Conservation (phyloP, 1,140 invertebrate species). For the Asbolus verrucosus region DNA sequence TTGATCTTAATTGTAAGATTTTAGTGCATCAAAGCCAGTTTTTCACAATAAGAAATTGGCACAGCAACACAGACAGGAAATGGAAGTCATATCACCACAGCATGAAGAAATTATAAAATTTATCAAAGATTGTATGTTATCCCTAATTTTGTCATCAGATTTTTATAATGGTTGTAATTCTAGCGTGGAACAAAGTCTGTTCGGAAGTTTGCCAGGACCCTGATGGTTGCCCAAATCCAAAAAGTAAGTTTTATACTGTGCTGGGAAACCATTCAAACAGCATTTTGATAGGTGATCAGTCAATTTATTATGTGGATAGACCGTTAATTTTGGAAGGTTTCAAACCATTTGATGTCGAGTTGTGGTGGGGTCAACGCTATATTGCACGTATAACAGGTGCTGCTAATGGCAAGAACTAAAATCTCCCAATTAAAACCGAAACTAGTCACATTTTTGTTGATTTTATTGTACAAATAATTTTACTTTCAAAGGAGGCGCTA, state of each 20-base stretch:
- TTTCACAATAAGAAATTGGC: conserved; percentile 64
- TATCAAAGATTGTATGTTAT: conserved; percentile 61
- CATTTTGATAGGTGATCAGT: conserved; percentile 49
- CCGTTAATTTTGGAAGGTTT: conserved; percentile 79
- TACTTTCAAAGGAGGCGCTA: no score
- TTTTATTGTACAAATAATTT: conserved; percentile 19
- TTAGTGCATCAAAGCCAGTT: conserved; percentile 66
- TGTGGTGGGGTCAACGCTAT: conserved; percentile 88
- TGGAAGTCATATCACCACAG: conserved; percentile 64
- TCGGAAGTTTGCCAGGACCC: conserved; percentile 54
- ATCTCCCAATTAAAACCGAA: not conserved
- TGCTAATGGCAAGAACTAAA: conserved; percentile 48
- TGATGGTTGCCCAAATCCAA: conserved; percentile 44
- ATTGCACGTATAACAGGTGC: conserved; percentile 59
- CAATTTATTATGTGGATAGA: conserved; percentile 76
- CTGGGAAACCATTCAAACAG: no score
- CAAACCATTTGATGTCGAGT: conserved; percentile 87
- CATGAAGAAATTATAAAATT: conserved; percentile 68
- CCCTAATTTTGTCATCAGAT: conserved; percentile 10
- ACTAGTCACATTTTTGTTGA: conserved; percentile 34
- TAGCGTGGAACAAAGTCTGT: conserved; percentile 59
- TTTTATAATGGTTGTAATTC: conserved; percentile 47
- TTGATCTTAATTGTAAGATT: conserved; percentile 12
- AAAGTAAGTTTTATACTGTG: conserved; percentile 47
- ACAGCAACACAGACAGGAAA: conserved; percentile 60